These are phyloP conservation scores for Podocnemis expansa DNA, from an alignment of 2,113 vertebrate genomes.

Conservation along the genomic window DNA sequence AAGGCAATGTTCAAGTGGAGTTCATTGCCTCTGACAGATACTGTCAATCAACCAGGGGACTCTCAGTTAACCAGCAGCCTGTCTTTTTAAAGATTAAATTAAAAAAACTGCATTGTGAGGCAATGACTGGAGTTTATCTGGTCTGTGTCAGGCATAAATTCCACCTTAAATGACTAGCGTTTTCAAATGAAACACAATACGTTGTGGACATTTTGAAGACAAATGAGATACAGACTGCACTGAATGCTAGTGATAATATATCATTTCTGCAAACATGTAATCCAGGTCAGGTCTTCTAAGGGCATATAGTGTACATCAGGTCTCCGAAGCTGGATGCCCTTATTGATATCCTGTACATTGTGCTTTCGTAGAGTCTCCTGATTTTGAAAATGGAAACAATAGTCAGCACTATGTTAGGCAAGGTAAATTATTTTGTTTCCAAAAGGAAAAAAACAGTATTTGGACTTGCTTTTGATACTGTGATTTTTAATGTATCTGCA, in stretches of 20 bases:
- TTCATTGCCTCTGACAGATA: slow-evolving; percentile 91
- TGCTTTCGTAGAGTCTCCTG: not conserved
- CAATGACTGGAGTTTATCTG: slow-evolving; percentile 73
- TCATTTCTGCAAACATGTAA: not conserved
- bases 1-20: slow-evolving; percentile 87
- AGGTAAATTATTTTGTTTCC: not conserved
- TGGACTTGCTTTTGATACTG: not conserved
- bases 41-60: slow-evolving; percentile 85
- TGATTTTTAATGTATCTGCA: not conserved
- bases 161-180: not conserved
- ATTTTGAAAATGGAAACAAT: not conserved
- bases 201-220: slow-evolving; percentile 10
- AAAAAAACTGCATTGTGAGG: slow-evolving; percentile 67
- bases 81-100: slow-evolving; percentile 77
- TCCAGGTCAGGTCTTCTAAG: not conserved
- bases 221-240: not conserved
- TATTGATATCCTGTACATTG: not conserved
- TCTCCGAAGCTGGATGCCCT: not conserved
- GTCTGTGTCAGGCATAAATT: slow-evolving; percentile 63
- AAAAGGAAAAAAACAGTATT: not conserved
- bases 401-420: not conserved
- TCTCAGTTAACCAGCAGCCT: slow-evolving; percentile 78
- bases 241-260: not conserved
- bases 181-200: slow-evolving; percentile 48
- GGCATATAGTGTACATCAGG: not conserved